Evolutionary conservation across 1,140 invertebrate genomes (phyloP).

Genomic region (Aphis gossypii): DNA sequence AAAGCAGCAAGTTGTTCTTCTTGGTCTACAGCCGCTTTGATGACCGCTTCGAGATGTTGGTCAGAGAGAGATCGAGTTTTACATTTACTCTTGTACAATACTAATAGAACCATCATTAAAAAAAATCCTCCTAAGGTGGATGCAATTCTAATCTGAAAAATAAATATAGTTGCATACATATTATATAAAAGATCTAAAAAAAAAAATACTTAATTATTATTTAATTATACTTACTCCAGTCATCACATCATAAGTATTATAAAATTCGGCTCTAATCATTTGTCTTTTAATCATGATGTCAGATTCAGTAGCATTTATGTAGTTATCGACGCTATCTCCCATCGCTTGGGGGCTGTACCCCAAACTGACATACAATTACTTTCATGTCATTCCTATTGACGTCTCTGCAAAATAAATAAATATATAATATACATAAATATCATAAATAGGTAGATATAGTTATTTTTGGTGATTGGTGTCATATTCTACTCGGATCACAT

Average conservation of each 20-base stretch:
- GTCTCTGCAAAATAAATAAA: slow-evolving; percentile 15
- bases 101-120: slow-evolving; percentile 83
- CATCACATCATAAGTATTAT: slow-evolving; percentile 89
- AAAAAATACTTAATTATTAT: neutral
- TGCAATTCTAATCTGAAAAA: slow-evolving; percentile 74
- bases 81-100: slow-evolving; percentile 83
- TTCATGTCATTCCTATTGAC: slow-evolving; percentile 56
- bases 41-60: slow-evolving; percentile 70
- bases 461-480: neutral
- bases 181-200: neutral
- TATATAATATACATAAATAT: neutral
- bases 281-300: slow-evolving; percentile 59
- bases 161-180: neutral
- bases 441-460: neutral
- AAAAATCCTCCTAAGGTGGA: slow-evolving; percentile 88
- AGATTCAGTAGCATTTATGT: slow-evolving; percentile 56
- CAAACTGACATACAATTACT: slow-evolving; percentile 41
- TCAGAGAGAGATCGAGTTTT: slow-evolving; percentile 67
- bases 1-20: slow-evolving; percentile 78
- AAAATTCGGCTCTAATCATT: slow-evolving; percentile 73
- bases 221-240: slow-evolving; percentile 70
- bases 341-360: slow-evolving; percentile 56
- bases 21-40: slow-evolving; percentile 77
- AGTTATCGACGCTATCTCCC: slow-evolving; percentile 45
- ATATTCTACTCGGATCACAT: neutral